Conservation (phyloP, 2,113 vertebrate species). For the Pelobates fuscus region DNA sequence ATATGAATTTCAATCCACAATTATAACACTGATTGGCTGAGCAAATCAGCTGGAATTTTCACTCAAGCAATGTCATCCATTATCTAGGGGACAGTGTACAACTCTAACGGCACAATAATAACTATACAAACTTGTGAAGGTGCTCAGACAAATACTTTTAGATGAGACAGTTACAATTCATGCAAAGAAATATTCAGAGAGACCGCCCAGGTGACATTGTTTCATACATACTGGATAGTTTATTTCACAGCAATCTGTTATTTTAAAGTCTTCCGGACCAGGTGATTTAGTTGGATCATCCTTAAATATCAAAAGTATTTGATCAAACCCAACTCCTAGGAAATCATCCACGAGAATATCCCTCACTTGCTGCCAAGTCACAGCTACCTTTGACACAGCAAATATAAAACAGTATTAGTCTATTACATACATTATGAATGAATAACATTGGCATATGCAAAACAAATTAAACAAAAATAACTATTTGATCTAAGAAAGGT, state of each 20-base stretch:
- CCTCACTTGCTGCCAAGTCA: constrained; percentile 75
- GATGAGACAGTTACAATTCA: no score
- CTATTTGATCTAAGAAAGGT: not conserved
- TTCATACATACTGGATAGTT: constrained; percentile 77
- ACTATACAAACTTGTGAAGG: no score
- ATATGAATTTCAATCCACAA: no score
- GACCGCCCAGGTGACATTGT: no score
- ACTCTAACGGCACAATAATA: no score
- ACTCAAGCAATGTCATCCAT: no score
- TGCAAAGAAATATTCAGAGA: no score
- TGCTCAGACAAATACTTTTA: no score
- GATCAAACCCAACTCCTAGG: constrained; percentile 81
- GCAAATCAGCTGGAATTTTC: no score
- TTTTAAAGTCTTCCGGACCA: constrained; percentile 67
- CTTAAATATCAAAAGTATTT: constrained; percentile 81
- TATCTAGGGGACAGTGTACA: no score
- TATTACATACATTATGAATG: not conserved
- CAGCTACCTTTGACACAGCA: constrained; percentile 71
- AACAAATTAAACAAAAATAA: no score
- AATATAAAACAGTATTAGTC: not conserved
- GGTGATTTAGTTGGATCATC: constrained; percentile 56
- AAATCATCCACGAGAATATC: constrained; percentile 85
- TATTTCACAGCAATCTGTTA: constrained; percentile 81
- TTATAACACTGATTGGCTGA: no score
- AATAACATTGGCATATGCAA: not conserved